These are phyloP conservation scores for Mystacides longicornis DNA, from an alignment of 2,888 invertebrate species.

Conservation along the genomic window DNA sequence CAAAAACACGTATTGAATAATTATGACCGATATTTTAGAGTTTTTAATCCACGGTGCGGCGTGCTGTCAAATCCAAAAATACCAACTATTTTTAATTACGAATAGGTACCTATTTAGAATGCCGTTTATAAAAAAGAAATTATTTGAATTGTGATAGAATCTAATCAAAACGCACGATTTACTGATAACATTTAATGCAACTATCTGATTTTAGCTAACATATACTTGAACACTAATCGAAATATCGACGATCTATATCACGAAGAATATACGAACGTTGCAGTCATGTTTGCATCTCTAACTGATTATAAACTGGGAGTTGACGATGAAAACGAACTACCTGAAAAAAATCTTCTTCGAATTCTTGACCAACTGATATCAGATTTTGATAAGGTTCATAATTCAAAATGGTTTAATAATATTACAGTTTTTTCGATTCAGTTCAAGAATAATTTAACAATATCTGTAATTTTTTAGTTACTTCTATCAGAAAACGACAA, in stretches of 20 bases:
- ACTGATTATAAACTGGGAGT: slow-evolving; percentile 70
- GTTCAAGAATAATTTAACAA: neutral
- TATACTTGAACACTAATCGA: slow-evolving; percentile 65
- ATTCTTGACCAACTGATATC: slow-evolving; percentile 87
- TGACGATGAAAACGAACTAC: slow-evolving; percentile 57
- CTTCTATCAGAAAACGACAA: slow-evolving; percentile 51
- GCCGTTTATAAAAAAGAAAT: too few relatives aligned
- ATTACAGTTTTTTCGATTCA: slow-evolving; percentile 53
- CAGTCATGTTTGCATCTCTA: slow-evolving; percentile 94
- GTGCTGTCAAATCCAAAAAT: too few relatives aligned
- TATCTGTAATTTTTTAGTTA: slow-evolving; percentile 45
- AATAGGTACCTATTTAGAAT: too few relatives aligned
- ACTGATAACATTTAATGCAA: neutral
- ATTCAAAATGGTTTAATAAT: too few relatives aligned
- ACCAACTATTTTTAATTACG: too few relatives aligned
- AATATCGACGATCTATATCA: slow-evolving; percentile 74
- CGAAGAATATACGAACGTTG: slow-evolving; percentile 80
- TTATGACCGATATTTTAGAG: too few relatives aligned
- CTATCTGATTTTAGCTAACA: slow-evolving; percentile 53
- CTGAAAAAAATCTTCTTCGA: slow-evolving; percentile 57
- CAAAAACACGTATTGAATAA: too few relatives aligned
- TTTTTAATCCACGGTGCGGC: too few relatives aligned
- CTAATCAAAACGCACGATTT: too few relatives aligned
- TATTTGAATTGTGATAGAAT: too few relatives aligned
- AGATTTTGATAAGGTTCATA: slow-evolving; percentile 79